Evolutionary conservation across 2,888 invertebrate species (phyloP).

Genomic region (Drosophila prolongata): DNA sequence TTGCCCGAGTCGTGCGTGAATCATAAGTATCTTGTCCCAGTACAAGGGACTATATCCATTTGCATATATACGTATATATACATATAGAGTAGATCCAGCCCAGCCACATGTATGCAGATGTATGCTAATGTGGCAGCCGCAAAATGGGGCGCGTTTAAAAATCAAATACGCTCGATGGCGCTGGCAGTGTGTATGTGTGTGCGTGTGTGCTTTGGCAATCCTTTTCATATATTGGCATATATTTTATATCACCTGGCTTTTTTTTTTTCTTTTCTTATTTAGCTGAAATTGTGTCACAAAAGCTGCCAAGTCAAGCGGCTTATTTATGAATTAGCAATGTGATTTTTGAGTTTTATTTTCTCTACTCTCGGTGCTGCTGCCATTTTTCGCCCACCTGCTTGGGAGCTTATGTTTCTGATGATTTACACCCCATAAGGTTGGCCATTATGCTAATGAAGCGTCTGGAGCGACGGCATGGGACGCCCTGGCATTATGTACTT

Average conservation of each 20-base stretch:
- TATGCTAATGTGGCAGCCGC: constrained; percentile 33
- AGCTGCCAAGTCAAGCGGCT: constrained; percentile 28
- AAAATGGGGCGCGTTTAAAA: constrained; percentile 13
- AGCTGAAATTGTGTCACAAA: constrained; percentile 1
- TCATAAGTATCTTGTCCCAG: constrained; percentile 39
- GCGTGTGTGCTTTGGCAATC: constrained; percentile 56
- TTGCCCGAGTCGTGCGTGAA: constrained; percentile 32
- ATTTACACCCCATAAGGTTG: constrained; percentile 45
- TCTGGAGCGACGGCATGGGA: background rate
- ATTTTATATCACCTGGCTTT: constrained; percentile 58
- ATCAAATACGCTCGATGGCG: constrained; percentile 18
- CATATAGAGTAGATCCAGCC: background rate
- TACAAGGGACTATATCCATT: constrained; percentile 11
- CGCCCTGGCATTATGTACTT: constrained; percentile 13
- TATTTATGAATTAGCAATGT: constrained; percentile 44
- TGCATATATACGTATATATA: constrained; percentile 1
- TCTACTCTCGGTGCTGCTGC: background rate
- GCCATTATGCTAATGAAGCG: constrained; percentile 47
- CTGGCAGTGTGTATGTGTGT: background rate
- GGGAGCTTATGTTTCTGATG: constrained; percentile 33
- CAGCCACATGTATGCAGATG: constrained; percentile 18
- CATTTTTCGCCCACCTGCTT: background rate
- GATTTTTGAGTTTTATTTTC: constrained; percentile 17
- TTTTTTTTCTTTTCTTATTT: background rate
- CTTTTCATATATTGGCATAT: constrained; percentile 70